A percentile compares a stretch with the other conserved stretches of the same genome.
Evolutionary conservation across 2,888 invertebrate genomes (phyloP).

Genomic region (Drosophila incognita): DNA sequence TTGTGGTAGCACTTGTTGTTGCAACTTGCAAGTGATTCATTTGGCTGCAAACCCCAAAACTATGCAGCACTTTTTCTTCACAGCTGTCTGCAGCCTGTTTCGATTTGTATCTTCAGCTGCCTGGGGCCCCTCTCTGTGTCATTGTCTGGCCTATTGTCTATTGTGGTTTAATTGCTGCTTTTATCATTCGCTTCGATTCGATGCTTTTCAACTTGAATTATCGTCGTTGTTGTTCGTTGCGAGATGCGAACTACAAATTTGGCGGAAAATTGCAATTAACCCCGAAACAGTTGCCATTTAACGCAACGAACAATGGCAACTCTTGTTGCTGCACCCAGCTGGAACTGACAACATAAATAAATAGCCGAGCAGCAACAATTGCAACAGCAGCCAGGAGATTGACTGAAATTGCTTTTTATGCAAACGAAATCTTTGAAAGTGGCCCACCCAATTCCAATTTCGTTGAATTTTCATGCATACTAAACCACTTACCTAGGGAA

Average conservation of each 20-base stretch:
- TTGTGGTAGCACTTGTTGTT: constrained; percentile 3
- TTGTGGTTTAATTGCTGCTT: constrained; percentile 49
- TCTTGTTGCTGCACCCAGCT: constrained; percentile 9
- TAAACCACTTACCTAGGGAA: background rate
- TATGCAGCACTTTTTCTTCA: constrained; percentile 47
- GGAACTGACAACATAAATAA: constrained; percentile 1
- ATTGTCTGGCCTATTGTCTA: constrained; percentile 3
- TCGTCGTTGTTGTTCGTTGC: constrained; percentile 21
- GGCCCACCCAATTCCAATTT: constrained; percentile 1
- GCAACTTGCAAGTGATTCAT: constrained; percentile 42
- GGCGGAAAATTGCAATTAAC: constrained; percentile 73
- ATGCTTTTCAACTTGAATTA: constrained; percentile 37
- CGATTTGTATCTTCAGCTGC: constrained; percentile 28
- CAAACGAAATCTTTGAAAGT: constrained; percentile 2
- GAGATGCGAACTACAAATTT: constrained; percentile 20
- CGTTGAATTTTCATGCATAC: constrained; percentile 4
- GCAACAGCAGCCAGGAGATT: background rate
- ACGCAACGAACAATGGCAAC: background rate
- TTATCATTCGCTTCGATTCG: constrained; percentile 30
- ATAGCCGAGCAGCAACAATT: background rate
- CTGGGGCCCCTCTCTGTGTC: background rate
- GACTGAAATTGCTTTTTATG: constrained; percentile 10
- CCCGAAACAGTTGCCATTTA: constrained; percentile 12
- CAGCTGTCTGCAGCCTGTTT: constrained; percentile 37
- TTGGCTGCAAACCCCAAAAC: constrained; percentile 39